Base-by-base conservation (phyloP, 2,888 invertebrate species). In the Notocelia uddmanniana region DNA sequence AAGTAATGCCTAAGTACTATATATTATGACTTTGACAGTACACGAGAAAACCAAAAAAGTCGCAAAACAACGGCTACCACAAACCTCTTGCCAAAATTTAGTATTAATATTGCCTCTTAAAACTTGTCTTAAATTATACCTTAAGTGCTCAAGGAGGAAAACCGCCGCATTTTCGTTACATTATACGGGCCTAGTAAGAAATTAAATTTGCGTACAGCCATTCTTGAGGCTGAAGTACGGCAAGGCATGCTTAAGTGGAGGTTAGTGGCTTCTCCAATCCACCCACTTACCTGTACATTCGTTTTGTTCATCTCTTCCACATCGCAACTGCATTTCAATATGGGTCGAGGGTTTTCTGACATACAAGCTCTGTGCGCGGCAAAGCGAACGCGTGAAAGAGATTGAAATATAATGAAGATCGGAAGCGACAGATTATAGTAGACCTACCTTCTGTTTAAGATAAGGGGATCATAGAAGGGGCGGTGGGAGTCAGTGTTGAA, bases 161-260 rank as follows among this genome's bases (percentile, higher is more conserved):
- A 41, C 37, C 50, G n/a, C 52, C 48, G 13, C 26, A 63, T 18
- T 62, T 60, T 50, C 52, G 15, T 34, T 5, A 52, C 50, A 18
- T 62, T 50, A 48, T 18, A 19, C 13, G 26, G 31, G 9, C 1
- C 1, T 9, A 26, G 26, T 26, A 26, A 55, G 55, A 26, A 59
- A 59, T 66, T 45, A 54, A 71, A 66, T 71, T 71, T 52, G 2
- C 59, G n/a, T 23, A 21, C 15, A 68, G 59, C 68, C 50, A 59
- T 63, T 37, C 58, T 50, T 19, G 52, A 37, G 31, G 50, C 10
- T n/a, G 45, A 48, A 54, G 66, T 52, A 31, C 48, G 59, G 57
- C 63, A 50, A 66, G 70, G 66, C 66, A 66, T 66, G 66, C 70
- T 66, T 34, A 59, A 71, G 70, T 31, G 59, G 41, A 11, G n/a